Conservation (phyloP, 2,888 invertebrate species). For the Macropis europaea region DNA sequence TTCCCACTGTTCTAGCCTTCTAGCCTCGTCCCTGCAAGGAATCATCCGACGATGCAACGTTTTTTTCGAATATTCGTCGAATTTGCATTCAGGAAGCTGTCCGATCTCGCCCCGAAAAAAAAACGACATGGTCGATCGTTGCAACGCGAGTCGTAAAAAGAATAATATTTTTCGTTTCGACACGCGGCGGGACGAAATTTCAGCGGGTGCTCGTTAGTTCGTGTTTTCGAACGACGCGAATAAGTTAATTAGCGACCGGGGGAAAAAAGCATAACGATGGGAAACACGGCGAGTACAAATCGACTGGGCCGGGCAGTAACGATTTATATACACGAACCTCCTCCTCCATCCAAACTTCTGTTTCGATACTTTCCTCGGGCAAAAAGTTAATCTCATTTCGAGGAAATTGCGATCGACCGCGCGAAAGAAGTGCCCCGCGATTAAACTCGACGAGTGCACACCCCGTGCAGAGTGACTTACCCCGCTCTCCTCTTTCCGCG, state of each 20-base stretch:
- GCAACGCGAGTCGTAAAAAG: no score
- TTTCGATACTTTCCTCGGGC: slow-evolving; percentile 5
- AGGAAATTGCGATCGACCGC: slow-evolving; percentile 34
- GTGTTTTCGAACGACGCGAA: slow-evolving; percentile 25
- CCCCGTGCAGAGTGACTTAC: slow-evolving; percentile 31
- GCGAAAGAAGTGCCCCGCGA: slow-evolving; percentile 25
- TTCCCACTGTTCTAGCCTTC: slow-evolving; percentile 48
- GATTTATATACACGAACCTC: slow-evolving; percentile 15
- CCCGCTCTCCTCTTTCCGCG: slow-evolving; percentile 5
- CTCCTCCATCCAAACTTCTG: not conserved
- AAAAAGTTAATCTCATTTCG: slow-evolving; percentile 43
- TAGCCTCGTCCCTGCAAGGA: no score
- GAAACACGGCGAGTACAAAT: slow-evolving; percentile 19
- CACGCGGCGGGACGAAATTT: not conserved
- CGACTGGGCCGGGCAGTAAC: slow-evolving; percentile 16
- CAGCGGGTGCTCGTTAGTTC: not conserved
- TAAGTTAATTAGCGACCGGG: slow-evolving; percentile 38
- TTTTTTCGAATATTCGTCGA: no score
- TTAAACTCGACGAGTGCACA: slow-evolving; percentile 29
- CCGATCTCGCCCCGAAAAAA: not conserved
- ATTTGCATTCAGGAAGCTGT: not conserved
- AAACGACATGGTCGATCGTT: no score
- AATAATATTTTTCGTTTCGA: no score
- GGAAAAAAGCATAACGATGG: not conserved
- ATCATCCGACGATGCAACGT: no score